phyloP scores from a whole-genome alignment of 2,888 invertebrate genomes.

The Nematopogon swammerdamellus region DNA sequence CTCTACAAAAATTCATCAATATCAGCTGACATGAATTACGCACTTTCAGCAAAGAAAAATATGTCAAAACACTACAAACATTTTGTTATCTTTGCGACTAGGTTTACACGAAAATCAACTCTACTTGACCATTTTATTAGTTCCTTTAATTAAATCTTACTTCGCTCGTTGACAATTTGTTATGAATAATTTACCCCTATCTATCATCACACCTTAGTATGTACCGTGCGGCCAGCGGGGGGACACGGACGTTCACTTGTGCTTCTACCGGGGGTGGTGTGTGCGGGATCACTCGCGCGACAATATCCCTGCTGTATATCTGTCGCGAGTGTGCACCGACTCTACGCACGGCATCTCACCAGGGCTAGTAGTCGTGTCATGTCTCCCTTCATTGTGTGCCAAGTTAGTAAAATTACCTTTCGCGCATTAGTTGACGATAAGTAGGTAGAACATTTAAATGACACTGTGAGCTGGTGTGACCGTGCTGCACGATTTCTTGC shows the following conservation, averaged over 20 bases:
- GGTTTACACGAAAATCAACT: conserved; percentile 45
- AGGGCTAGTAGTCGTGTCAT: too few relatives aligned
- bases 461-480: too few relatives aligned
- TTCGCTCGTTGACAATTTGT: conserved; percentile 50
- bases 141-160: conserved; percentile 37
- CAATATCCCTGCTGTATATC: too few relatives aligned
- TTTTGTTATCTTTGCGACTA: conserved; percentile 42
- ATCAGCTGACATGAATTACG: conserved; percentile 58
- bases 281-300: neutral
- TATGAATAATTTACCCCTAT: conserved; percentile 41
- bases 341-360: too few relatives aligned
- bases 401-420: too few relatives aligned
- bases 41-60: conserved; percentile 60
- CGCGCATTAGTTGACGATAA: too few relatives aligned
- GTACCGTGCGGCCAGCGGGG: neutral
- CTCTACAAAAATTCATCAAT: conserved; percentile 31
- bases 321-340: too few relatives aligned
- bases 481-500: too few relatives aligned
- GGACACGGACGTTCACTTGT: neutral
- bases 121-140: conserved; percentile 52
- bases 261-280: neutral
- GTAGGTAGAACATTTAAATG: too few relatives aligned
- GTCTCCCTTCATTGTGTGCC: too few relatives aligned
- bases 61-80: conserved; percentile 59
- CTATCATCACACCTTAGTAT: conserved; percentile 14